Conservation (phyloP, 2,797 vertebrate genomes). For the Melanogrammus aeglefinus region DNA sequence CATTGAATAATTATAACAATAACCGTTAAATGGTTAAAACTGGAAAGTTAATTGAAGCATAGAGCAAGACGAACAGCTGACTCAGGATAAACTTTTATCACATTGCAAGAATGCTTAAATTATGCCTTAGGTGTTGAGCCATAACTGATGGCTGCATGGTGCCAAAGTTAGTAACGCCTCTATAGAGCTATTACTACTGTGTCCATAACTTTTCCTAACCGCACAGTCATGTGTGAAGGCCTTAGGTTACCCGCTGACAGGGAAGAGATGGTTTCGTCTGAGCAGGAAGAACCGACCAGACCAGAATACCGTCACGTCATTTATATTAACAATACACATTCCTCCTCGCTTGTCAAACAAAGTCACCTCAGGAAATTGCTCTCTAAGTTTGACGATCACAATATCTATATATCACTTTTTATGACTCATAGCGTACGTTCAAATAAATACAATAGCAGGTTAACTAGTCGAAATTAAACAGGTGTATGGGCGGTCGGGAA, state of each 20-base stretch:
- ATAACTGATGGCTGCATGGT: too few relatives aligned
- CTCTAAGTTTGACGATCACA: background rate
- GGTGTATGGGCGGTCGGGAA: background rate
- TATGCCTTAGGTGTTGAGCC: too few relatives aligned
- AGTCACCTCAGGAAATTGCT: background rate
- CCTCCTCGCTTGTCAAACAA: slow-evolving; percentile 54
- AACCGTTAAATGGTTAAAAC: too few relatives aligned
- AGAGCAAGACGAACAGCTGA: background rate
- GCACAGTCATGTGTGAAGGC: background rate
- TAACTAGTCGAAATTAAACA: background rate
- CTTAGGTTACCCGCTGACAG: slow-evolving; percentile 40
- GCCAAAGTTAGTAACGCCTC: background rate
- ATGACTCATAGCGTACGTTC: background rate
- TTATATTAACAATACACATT: slow-evolving; percentile 64
- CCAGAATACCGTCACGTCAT: slow-evolving; percentile 59
- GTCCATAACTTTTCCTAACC: background rate
- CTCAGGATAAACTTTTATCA: background rate
- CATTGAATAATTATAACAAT: too few relatives aligned
- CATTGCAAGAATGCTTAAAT: too few relatives aligned
- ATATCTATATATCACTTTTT: too few relatives aligned
- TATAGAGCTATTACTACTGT: background rate
- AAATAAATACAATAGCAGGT: background rate
- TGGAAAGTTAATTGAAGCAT: background rate
- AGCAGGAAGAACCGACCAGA: slow-evolving; percentile 70
- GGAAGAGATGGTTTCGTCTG: slow-evolving; percentile 59